Base-by-base conservation (phyloP, 2,797 vertebrate genomes). In the Parotocinclus haroldoi region DNA sequence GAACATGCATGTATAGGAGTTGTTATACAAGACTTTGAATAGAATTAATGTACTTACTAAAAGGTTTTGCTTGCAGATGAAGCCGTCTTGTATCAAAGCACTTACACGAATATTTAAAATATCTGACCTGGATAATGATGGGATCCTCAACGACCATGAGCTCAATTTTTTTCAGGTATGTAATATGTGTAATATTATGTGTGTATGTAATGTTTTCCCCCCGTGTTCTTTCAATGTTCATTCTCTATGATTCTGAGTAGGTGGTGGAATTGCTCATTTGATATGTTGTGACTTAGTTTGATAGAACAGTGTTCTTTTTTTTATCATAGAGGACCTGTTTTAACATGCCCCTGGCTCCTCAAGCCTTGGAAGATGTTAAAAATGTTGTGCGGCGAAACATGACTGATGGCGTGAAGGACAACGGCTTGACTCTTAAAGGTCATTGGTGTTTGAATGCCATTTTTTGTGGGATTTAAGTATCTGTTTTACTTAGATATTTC, bases 91-190 rank as follows among this genome's bases (percentile, higher is more conserved):
- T 82, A 88, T 98, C 68, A 98, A 97, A 88, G 86, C 96, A 58
- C 89, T 99, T 74, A 98, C 96, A 58, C 91, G 96, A 73, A 99
- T 99, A 83, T 99, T 99, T 78, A 97, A 96, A 87, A 94, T 99
- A 83, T 98, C 97, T 11, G 97, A 99, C 84, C 89, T 97, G 79
- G 97, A 99, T 88, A 99, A 99, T 7, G 97, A 99, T 38, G 96
- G 96, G 16, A 90, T 95, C 69, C 92, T 99, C 19, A 99, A 95
- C 3, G 97, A 99, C 87, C 93, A 93, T 9, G 97, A 99, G 76
- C 96, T 99, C 67, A 98, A 98, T 84, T 99, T 98, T 83, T 99
- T 99, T 82, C 97, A 99, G 94, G 96, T 99, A 78, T 76, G 3
- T 27, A 16, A 27, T 7, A 10, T 16, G 1, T 17, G 27, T 27